Evolutionary conservation across 2,888 invertebrate species (phyloP).

Genomic region (Cerastoderma edule): DNA sequence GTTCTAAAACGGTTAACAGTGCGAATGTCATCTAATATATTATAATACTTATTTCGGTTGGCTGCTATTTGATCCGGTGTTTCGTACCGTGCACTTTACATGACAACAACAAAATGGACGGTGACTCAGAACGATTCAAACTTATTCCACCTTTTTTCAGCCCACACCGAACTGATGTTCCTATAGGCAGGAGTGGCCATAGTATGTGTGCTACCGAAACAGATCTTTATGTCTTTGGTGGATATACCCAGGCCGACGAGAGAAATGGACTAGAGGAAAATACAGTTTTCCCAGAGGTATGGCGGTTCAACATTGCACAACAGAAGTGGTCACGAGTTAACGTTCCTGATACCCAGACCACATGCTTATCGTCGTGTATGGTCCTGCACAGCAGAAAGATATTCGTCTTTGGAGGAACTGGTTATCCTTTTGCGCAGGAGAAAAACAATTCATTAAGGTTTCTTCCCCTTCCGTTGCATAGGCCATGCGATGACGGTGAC

Average conservation of each 20-base stretch:
- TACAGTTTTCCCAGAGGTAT: conserved; percentile 87
- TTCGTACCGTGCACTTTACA: too few species aligned
- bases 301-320: conserved; percentile 93
- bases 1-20: too few species aligned
- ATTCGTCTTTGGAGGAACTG: conserved; percentile 24
- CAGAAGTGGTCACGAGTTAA: conserved; percentile 87
- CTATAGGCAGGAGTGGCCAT: conserved; percentile 65
- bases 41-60: too few species aligned
- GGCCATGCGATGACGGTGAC: neutral
- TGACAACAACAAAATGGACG: too few species aligned
- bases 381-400: conserved; percentile 1
- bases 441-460: conserved; percentile 2
- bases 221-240: conserved; percentile 65
- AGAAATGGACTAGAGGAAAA: conserved; percentile 39
- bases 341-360: neutral
- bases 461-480: neutral
- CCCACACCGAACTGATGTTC: neutral
- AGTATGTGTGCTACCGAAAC: conserved; percentile 62
- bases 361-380: conserved; percentile 22
- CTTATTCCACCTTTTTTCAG: neutral
- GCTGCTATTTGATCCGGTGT: too few species aligned
- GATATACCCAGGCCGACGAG: conserved; percentile 57
- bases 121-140: neutral
- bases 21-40: too few species aligned
- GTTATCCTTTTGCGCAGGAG: conserved; percentile 16